phyloP scores from a whole-genome alignment of 1,140 invertebrate species.

The Eriocheir sinensis region DNA sequence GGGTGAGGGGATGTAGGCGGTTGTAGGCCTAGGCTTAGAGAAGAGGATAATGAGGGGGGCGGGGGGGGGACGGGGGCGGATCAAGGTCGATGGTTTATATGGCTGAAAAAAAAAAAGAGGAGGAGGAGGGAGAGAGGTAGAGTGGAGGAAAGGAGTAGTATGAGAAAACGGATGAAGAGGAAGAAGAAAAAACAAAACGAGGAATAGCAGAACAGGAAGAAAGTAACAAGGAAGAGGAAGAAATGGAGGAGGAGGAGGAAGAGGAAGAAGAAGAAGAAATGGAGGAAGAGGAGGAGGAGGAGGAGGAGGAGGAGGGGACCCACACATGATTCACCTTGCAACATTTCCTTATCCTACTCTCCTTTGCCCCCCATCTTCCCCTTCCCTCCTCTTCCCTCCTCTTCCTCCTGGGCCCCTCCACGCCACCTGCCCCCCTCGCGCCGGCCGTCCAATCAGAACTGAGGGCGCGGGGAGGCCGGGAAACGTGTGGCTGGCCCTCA shows the following conservation, averaged over 20 bases:
- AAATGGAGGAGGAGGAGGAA: neutral
- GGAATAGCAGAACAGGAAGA: neutral
- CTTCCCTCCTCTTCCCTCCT: neutral
- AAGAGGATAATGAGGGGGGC: no score
- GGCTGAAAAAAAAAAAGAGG: neutral
- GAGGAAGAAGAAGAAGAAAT: neutral
- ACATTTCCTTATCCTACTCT: conserved; percentile 52
- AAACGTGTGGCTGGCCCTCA: conserved; percentile 60
- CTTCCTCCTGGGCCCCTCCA: neutral
- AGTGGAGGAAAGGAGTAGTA: no score
- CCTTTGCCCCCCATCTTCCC: neutral
- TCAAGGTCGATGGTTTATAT: neutral
- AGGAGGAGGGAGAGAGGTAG: neutral
- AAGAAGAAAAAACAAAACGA: neutral
- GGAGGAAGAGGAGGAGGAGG: neutral
- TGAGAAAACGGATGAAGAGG: neutral
- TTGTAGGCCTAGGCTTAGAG: no score
- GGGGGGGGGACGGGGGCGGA: neutral
- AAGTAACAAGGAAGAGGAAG: neutral
- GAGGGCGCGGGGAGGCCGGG: conserved; percentile 1
- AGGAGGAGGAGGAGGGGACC: neutral
- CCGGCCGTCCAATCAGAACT: conserved; percentile 58
- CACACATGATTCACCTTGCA: conserved; percentile 62
- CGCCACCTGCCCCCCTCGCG: neutral
- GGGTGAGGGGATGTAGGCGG: no score